phyloP scores from a whole-genome alignment of 2,797 vertebrate genomes.

The Argentina silus region DNA sequence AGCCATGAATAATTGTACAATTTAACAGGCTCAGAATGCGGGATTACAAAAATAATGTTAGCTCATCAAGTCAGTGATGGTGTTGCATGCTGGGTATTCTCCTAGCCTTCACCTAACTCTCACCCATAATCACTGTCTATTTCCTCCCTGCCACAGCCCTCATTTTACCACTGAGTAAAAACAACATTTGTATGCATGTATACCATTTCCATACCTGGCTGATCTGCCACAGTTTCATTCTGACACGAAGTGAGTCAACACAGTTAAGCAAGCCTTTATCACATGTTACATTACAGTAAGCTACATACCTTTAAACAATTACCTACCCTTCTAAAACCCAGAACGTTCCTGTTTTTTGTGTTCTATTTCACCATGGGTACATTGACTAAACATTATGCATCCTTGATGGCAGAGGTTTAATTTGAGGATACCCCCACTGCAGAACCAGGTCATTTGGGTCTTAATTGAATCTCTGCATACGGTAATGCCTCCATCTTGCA shows the following conservation, averaged over 20 bases:
- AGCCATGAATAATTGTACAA: constrained; percentile 71
- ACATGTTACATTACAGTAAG: not conserved
- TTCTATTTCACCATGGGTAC: not conserved
- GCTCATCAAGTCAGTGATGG: constrained; percentile 40
- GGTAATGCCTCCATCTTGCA: constrained; percentile 57
- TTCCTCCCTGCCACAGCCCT: no score
- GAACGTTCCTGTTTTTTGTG: no score
- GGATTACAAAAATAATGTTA: constrained; percentile 64
- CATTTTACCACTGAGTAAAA: no score
- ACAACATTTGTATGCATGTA: no score
- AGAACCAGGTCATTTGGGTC: constrained; percentile 63
- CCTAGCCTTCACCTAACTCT: constrained; percentile 58
- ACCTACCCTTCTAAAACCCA: not conserved
- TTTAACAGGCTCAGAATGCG: constrained; percentile 56
- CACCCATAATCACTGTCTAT: constrained; percentile 27
- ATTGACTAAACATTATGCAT: not conserved
- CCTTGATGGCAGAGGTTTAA: not conserved
- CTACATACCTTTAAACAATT: not conserved
- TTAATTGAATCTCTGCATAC: constrained; percentile 65
- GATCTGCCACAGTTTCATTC: no score
- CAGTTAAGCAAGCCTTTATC: no score
- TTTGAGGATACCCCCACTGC: constrained; percentile 41
- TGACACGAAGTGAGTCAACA: no score
- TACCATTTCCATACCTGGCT: no score
- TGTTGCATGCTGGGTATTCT: constrained; percentile 73